These are phyloP conservation scores for Oscheius sp. DNA, from an alignment of 2,888 invertebrate genomes.

Conservation along the genomic window DNA sequence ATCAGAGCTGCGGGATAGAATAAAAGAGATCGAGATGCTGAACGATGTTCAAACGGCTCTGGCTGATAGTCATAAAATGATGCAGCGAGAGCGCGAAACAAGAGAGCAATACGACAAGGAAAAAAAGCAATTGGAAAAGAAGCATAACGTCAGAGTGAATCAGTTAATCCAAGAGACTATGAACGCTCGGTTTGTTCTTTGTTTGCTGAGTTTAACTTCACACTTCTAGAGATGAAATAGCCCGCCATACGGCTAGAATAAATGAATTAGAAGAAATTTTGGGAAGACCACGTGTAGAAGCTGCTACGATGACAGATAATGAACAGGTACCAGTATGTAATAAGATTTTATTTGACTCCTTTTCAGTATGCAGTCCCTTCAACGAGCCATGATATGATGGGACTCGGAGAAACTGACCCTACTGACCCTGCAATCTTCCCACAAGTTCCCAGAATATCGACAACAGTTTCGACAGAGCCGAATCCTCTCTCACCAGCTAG, in stretches of 20 bases:
- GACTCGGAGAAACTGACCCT: conserved; percentile 39
- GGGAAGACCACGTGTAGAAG: conserved; percentile 29
- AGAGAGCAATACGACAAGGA: conserved; percentile 52
- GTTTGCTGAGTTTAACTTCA: no score
- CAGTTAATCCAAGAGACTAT: conserved; percentile 66
- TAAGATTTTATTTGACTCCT: conserved; percentile 28
- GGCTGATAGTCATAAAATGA: conserved; percentile 45
- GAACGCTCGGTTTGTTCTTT: conserved; percentile 62
- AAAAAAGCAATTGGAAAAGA: conserved; percentile 58
- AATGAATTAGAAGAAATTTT: conserved; percentile 38
- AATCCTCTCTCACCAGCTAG: conserved; percentile 21
- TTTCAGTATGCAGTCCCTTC: conserved; percentile 20
- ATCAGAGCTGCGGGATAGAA: conserved; percentile 61
- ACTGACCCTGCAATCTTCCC: conserved; percentile 33
- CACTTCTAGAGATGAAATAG: conserved; percentile 56
- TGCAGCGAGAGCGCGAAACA: conserved; percentile 38
- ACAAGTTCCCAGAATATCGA: neutral
- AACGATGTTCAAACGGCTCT: conserved; percentile 44
- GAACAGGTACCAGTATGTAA: no score
- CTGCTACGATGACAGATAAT: conserved; percentile 43
- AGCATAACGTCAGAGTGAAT: conserved; percentile 63
- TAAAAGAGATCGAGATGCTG: conserved; percentile 62
- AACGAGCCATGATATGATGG: neutral
- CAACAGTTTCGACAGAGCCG: conserved; percentile 1
- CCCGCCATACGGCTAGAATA: conserved; percentile 43